Evolutionary conservation across 2,888 invertebrate genomes (phyloP).

Genomic region (Brenthis daphne): DNA sequence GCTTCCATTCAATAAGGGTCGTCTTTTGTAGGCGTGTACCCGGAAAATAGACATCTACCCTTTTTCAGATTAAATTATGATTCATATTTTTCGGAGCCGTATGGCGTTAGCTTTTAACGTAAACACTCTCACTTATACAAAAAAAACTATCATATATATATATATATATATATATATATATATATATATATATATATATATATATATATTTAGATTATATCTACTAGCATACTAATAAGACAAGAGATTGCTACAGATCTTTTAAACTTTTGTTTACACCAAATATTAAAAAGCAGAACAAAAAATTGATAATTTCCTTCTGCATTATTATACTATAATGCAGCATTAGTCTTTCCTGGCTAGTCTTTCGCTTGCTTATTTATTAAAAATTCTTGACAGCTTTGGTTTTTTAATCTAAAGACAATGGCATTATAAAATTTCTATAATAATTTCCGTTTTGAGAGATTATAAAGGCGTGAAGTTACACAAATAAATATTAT

Average conservation of each 20-base stretch:
- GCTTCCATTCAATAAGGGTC: slow-evolving; percentile 67
- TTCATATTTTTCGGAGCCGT: slow-evolving; percentile 65
- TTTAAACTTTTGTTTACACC: no score
- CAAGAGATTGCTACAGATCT: no score
- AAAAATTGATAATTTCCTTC: no score
- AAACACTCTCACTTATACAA: slow-evolving; percentile 30
- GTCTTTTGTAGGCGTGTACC: slow-evolving; percentile 59
- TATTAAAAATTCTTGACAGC: slow-evolving; percentile 9
- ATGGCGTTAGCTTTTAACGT: slow-evolving; percentile 35
- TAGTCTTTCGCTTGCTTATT: not conserved
- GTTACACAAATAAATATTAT: slow-evolving; percentile 32
- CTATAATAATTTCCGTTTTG: slow-evolving; percentile 39
- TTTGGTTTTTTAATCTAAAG: slow-evolving; percentile 18
- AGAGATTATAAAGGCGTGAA: slow-evolving; percentile 29
- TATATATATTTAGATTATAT: no score
- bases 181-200: no score
- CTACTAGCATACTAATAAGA: no score
- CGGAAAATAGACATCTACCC: slow-evolving; percentile 70
- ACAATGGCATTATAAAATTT: slow-evolving; percentile 34
- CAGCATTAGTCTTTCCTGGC: not conserved
- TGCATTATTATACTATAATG: no score
- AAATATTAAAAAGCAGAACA: no score
- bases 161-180: no score
- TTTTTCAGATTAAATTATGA: slow-evolving; percentile 72
- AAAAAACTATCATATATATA: no score